phyloP scores from a whole-genome alignment of 1,140 invertebrate species.

The Daktulosphaira vitifoliae region DNA sequence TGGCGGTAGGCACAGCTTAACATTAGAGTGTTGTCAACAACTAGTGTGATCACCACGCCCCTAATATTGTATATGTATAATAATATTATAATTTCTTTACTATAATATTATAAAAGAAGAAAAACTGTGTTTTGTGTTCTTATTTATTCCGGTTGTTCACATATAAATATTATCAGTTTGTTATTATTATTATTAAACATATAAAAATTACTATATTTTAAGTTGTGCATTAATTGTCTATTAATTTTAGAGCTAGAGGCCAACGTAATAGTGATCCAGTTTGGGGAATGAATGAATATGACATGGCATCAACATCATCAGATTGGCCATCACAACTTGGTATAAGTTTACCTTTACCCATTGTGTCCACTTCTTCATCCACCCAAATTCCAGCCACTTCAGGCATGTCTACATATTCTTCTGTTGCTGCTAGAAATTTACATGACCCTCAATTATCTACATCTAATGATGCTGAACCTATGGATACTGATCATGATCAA shows the following conservation, averaged over 20 bases:
- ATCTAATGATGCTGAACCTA: constrained; percentile 18
- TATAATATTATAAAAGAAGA: no score
- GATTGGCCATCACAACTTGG: constrained; percentile 15
- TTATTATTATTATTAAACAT: no score
- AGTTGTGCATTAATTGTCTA: not conserved
- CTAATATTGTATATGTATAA: no score
- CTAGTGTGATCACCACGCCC: no score
- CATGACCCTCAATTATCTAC: constrained; percentile 11
- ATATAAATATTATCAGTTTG: no score
- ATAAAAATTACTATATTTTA: no score
- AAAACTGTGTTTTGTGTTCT: no score
- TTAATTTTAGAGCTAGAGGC: constrained; percentile 13
- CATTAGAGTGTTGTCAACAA: no score
- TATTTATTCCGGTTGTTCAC: no score
- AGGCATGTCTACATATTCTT: constrained; percentile 24
- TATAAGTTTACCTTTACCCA: constrained; percentile 15
- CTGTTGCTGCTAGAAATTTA: constrained; percentile 12
- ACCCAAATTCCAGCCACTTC: constrained; percentile 13
- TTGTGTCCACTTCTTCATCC: constrained; percentile 19
- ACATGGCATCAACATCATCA: constrained; percentile 26
- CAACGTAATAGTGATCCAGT: constrained; percentile 5
- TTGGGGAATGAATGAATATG: constrained; percentile 24
- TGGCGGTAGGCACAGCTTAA: no score
- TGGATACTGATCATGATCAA: constrained; percentile 32
- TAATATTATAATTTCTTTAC: no score